These are phyloP conservation scores for Sclerodermus sp. DNA, from an alignment of 2,888 invertebrate species.

Conservation along the genomic window DNA sequence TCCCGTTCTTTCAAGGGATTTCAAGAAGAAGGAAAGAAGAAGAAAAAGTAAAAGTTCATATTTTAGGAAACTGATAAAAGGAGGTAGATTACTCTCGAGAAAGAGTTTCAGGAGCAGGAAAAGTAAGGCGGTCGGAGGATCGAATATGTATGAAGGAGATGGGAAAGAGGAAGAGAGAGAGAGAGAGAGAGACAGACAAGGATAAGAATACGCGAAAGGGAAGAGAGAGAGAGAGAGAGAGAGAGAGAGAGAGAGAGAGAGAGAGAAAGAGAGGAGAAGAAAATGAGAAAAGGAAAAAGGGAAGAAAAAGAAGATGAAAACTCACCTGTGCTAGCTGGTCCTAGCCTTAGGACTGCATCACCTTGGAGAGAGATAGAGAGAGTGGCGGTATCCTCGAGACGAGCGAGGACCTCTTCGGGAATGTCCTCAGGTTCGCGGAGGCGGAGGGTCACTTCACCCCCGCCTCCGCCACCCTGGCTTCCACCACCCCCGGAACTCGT, in stretches of 20 bases:
- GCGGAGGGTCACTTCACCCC: constrained; percentile 54
- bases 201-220: constrained; percentile 28
- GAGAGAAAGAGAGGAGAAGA: no score
- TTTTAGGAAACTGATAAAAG: no score
- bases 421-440: constrained; percentile 57
- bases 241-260: no score
- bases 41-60: no score
- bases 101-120: no score
- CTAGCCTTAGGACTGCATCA: constrained; percentile 54
- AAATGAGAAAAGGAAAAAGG: constrained; percentile 2
- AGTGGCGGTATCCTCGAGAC: constrained; percentile 55
- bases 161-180: no score
- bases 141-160: no score
- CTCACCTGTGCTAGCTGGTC: constrained; percentile 53
- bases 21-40: no score
- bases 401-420: constrained; percentile 55
- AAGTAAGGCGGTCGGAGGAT: no score
- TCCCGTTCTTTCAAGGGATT: no score
- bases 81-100: no score
- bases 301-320: constrained; percentile 10
- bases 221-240: constrained; percentile 4
- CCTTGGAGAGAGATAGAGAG: constrained; percentile 55
- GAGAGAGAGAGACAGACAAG: constrained; percentile 4
- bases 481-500: constrained; percentile 54
- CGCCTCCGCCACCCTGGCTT: constrained; percentile 47